These are phyloP conservation scores for Philereme transversata DNA, from an alignment of 2,888 invertebrate species.

Conservation along the genomic window DNA sequence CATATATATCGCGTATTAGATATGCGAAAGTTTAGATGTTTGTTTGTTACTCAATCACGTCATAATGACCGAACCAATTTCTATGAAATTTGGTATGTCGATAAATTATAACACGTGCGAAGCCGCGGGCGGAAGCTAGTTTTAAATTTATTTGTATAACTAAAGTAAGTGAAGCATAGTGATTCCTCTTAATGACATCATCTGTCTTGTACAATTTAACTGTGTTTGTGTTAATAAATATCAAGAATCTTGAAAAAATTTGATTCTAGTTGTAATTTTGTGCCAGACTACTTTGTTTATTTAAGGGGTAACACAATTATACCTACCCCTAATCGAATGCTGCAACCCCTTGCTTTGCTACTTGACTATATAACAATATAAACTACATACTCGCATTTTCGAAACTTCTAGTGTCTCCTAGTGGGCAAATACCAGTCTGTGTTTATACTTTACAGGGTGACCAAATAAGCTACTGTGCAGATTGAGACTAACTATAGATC, in stretches of 20 bases:
- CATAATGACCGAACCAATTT: too few relatives aligned
- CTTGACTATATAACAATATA: constrained; percentile 33
- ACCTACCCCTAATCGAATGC: not conserved
- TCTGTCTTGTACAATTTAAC: not conserved
- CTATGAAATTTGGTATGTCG: too few relatives aligned
- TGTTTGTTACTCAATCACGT: too few relatives aligned
- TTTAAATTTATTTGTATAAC: too few relatives aligned
- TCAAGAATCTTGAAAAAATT: too few relatives aligned
- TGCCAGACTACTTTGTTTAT: constrained; percentile 15
- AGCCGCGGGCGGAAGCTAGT: too few relatives aligned
- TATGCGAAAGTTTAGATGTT: too few relatives aligned
- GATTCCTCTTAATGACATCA: too few relatives aligned
- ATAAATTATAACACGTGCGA: too few relatives aligned
- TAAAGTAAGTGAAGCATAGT: too few relatives aligned
- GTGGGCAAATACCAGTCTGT: constrained; percentile 49
- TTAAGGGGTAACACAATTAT: constrained; percentile 10
- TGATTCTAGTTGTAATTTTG: constrained; percentile 1
- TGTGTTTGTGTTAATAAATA: not conserved
- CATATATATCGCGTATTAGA: too few relatives aligned
- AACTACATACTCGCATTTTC: constrained; percentile 43
- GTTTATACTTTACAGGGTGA: constrained; percentile 48
- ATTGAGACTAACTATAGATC: not conserved
- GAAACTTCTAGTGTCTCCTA: constrained; percentile 46
- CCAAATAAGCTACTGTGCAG: constrained; percentile 25
- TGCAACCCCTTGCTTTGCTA: constrained; percentile 16